phyloP scores from a whole-genome alignment of 2,113 vertebrate species.

The Dipodomys spectabilis region DNA sequence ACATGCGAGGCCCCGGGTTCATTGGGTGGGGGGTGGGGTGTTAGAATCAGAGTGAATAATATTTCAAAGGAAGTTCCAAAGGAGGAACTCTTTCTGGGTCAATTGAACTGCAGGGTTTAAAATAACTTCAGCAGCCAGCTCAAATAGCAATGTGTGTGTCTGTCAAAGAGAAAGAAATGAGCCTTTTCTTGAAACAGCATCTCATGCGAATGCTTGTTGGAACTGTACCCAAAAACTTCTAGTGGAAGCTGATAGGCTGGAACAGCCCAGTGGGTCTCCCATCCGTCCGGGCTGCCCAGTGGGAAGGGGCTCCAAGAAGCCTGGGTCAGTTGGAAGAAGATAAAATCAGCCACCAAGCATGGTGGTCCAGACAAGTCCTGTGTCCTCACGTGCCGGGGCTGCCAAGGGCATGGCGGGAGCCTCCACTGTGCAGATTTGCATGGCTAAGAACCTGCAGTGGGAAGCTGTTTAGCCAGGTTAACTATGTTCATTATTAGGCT shows the following conservation, averaged over 20 bases:
- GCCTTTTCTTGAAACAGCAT: background rate
- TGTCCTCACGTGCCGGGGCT: rapidly evolving
- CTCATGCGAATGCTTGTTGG: background rate
- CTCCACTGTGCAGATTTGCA: background rate
- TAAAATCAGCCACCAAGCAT: rapidly evolving
- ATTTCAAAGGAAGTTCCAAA: conserved; percentile 23
- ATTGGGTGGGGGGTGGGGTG: too few species aligned
- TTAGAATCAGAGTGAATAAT: background rate
- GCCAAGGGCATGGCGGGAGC: rapidly evolving
- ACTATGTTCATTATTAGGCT: too few species aligned
- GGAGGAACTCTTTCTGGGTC: conserved; percentile 68
- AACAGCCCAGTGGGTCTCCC: background rate
- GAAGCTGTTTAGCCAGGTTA: too few species aligned
- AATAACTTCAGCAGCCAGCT: conserved; percentile 62
- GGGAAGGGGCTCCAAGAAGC: background rate
- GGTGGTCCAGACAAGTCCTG: rapidly evolving
- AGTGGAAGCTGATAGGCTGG: background rate
- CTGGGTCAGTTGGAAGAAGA: background rate
- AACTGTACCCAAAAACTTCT: background rate
- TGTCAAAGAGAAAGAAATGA: background rate
- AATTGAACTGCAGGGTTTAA: conserved; percentile 46
- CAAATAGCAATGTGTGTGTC: background rate
- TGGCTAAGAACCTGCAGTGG: background rate
- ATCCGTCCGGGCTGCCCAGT: background rate
- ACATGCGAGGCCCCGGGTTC: too few species aligned